Conservation (phyloP, 2,113 vertebrate species). For the Ramphastos sulfuratus region DNA sequence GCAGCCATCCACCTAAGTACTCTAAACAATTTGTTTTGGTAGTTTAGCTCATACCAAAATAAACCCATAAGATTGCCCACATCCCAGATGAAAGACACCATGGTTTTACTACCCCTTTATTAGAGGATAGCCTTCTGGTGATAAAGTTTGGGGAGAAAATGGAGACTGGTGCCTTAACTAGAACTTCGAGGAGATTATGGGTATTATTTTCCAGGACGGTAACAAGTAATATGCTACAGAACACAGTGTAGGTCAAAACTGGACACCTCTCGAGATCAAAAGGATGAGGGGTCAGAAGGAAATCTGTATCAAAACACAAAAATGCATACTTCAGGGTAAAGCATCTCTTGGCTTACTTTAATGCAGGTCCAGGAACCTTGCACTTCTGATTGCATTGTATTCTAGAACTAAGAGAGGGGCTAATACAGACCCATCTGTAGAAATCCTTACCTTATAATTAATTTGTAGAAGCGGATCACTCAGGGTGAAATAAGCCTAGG, state of each 20-base stretch:
- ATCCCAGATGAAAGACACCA: background rate
- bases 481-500: background rate
- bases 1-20: background rate
- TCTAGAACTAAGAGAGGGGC: background rate
- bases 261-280: background rate
- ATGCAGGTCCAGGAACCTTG: background rate
- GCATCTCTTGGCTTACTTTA: background rate
- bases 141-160: background rate
- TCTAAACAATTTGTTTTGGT: background rate
- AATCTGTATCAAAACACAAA: background rate
- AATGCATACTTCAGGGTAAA: background rate
- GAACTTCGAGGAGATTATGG: background rate
- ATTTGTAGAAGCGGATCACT: background rate
- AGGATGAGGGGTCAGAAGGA: background rate
- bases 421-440: background rate
- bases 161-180: background rate
- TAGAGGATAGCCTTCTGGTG: background rate
- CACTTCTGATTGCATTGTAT: background rate
- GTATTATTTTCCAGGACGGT: background rate
- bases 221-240: background rate
- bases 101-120: background rate
- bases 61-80: background rate
- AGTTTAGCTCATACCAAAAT: background rate
- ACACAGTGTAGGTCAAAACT: background rate
- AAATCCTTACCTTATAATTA: background rate